phyloP scores from a whole-genome alignment of 37 sponge, comb jelly and placozoan genomes.

The Chondrosia reniformis region DNA sequence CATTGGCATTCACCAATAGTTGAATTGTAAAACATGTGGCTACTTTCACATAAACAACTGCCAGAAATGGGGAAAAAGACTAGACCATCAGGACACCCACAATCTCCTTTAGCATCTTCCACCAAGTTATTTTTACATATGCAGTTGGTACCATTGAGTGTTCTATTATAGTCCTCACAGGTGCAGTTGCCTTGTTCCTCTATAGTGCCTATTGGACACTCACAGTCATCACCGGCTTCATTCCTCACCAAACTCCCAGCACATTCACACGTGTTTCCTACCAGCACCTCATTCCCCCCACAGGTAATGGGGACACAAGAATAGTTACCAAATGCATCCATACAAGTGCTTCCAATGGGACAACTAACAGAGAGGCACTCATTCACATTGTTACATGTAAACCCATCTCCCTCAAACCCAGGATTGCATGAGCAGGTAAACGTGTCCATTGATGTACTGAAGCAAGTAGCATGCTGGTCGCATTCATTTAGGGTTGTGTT shows the following conservation, averaged over 20 bases:
- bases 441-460: background rate
- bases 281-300: background rate
- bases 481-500: background rate
- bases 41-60: background rate
- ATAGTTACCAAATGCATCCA: background rate
- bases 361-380: background rate
- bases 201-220: background rate
- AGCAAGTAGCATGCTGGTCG: background rate
- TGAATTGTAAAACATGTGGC: background rate
- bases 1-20: background rate
- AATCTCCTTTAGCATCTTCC: constrained; percentile 7
- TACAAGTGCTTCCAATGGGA: background rate
- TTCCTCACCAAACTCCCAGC: background rate
- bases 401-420: constrained; percentile 6
- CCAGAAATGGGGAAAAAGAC: background rate
- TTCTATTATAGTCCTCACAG: constrained; percentile 1
- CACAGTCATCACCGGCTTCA: background rate
- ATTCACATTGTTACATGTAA: constrained; percentile 1
- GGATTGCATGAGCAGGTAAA: constrained; percentile 2
- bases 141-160: constrained; percentile 5
- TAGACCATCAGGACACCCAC: background rate
- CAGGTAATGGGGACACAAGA: background rate
- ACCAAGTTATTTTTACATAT: background rate
- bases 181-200: background rate
- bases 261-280: constrained; percentile 6